Percentiles rank a stretch among this genome's conserved stretches.
Conservation (phyloP, 1,140 invertebrate genomes). For the Drosophila obscura region DNA sequence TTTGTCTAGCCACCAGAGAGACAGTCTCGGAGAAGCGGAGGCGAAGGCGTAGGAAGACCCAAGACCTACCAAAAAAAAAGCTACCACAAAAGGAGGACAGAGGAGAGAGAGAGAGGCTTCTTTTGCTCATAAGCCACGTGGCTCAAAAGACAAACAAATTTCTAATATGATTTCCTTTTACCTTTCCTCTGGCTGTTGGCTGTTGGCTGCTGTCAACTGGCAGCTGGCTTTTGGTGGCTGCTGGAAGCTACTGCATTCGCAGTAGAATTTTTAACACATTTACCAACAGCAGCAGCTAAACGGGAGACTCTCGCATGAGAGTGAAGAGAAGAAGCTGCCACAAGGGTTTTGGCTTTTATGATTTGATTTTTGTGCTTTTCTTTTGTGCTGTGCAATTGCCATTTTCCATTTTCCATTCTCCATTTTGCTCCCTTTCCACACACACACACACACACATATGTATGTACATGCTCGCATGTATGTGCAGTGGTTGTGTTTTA, state of each 20-base stretch:
- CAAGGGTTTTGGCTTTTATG: slow-evolving; percentile 22
- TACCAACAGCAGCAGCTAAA: slow-evolving; percentile 6
- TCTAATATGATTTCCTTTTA: slow-evolving; percentile 51
- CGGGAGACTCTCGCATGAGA: too few relatives aligned
- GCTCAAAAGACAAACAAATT: slow-evolving; percentile 31
- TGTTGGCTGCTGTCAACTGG: too few relatives aligned
- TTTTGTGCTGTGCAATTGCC: slow-evolving; percentile 11
- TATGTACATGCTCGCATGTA: neutral
- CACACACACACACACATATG: neutral
- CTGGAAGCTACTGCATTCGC: slow-evolving; percentile 33
- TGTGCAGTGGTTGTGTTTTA: slow-evolving; percentile 4
- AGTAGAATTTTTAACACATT: slow-evolving; percentile 51
- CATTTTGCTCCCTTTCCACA: neutral
- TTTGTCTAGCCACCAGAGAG: slow-evolving; percentile 53
- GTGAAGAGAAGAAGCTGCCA: neutral
- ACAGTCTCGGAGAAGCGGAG: too few relatives aligned
- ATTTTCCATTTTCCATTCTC: neutral
- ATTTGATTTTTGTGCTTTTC: slow-evolving; percentile 45
- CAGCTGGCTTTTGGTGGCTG: too few relatives aligned
- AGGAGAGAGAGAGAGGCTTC: neutral
- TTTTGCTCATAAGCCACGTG: slow-evolving; percentile 32
- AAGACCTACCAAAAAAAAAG: neutral
- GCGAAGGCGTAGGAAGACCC: neutral
- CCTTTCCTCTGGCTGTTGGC: neutral
- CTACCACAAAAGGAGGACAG: slow-evolving; percentile 1